phyloP scores from a whole-genome alignment of 2,113 vertebrate species.

The Pygathrix nemaeus region DNA sequence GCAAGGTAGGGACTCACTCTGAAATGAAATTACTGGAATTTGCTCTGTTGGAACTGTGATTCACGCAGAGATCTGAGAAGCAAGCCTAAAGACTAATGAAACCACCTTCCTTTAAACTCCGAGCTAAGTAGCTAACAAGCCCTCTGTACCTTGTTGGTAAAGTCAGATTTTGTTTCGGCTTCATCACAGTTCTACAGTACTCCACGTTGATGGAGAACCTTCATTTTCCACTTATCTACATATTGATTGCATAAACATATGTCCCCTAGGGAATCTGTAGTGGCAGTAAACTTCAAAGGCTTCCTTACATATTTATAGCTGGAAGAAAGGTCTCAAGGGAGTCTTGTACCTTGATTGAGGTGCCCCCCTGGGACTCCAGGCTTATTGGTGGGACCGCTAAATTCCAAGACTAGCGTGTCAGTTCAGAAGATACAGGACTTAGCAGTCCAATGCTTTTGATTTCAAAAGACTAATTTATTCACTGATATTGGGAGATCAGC shows the following conservation, averaged over 20 bases:
- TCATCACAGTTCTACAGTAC: background rate
- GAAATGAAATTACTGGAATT: background rate
- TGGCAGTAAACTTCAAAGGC: background rate
- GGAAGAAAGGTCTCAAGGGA: background rate
- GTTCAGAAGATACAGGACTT: background rate
- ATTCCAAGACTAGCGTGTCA: background rate
- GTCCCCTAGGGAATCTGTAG: background rate
- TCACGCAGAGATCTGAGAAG: conserved; percentile 34
- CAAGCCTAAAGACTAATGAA: background rate
- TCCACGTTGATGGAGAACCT: background rate
- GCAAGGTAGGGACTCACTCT: background rate
- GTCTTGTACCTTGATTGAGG: background rate
- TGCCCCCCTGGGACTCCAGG: background rate
- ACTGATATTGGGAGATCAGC: background rate
- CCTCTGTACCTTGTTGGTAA: background rate
- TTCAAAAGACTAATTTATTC: background rate
- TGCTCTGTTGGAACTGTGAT: background rate
- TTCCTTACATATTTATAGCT: background rate
- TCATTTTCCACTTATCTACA: background rate
- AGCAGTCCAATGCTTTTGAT: background rate
- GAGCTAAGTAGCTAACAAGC: background rate
- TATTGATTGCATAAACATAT: background rate
- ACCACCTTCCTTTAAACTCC: background rate
- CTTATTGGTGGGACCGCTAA: background rate
- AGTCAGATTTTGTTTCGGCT: background rate